Base-by-base conservation (phyloP, 1,140 invertebrate species). In the Heliothis subflexa region DNA sequence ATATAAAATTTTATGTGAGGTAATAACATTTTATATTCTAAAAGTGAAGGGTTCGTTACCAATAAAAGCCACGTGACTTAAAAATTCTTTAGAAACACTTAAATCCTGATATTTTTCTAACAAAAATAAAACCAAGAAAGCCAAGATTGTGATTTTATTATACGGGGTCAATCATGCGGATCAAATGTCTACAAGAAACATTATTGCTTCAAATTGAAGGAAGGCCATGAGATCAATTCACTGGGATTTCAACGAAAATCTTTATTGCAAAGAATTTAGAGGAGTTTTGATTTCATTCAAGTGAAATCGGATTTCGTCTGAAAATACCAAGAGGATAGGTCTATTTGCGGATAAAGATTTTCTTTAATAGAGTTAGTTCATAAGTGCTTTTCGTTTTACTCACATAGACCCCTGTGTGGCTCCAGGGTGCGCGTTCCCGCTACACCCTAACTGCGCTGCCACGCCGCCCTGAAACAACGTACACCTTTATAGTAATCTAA, bases 371-470 rank as follows among this genome's bases (percentile, higher is more conserved):
- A 21, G 16, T 49, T 49, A 66, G 11, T 40, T 40, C 11, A 10
- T 28, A 70, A 70, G 28, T 40, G 9, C 4, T 40, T 40, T 40
- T 40, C 28, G 25, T 18, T 55, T 18, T 74, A 87, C 88, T 84
- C 76, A 89, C 88, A 64, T 84, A 81, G 70, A 78, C 77, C 80
- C 81, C 71, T 86, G 82, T 81, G 81, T 81, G 91, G 86, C 89
- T 91, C 91, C 91, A 93, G 89, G 87, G 80, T 91, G 85, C 80
- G 87, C 88, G 85, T 77, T 85, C 86, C 85, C 85, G 79, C 88
- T 82, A 80, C 82, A 86, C 77, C 78, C 74, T 86, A 86, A 62
- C 61, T 86, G 84, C 86, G 87, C 87, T 81, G 88, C 89, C 91
- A 86, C 87, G 83, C 89, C 90, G 88, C 88, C 87, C 91, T 93